Evolutionary conservation across 2,113 vertebrate genomes (phyloP).

Genomic region (Gymnobelideus leadbeateri): DNA sequence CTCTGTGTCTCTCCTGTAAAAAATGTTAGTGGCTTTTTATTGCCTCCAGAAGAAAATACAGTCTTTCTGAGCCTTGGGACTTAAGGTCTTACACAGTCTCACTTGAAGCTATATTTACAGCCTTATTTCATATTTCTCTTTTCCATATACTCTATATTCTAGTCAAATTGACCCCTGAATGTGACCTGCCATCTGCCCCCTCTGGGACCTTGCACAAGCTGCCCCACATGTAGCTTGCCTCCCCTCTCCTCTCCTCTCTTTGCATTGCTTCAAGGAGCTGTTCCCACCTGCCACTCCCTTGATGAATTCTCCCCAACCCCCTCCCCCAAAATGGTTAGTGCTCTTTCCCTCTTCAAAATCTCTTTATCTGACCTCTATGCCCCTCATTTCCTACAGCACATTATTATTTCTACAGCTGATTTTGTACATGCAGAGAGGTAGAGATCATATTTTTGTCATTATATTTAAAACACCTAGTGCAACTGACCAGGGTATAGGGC

Average conservation of each 20-base stretch:
- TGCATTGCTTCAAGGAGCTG: neutral
- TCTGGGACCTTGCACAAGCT: neutral
- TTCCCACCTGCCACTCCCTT: neutral
- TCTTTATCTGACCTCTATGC: neutral
- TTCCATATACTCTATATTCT: neutral
- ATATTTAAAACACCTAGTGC: neutral
- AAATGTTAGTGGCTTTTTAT: neutral
- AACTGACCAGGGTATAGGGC: neutral
- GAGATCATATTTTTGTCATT: neutral
- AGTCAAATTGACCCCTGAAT: neutral
- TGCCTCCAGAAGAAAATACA: neutral
- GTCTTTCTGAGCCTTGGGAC: neutral
- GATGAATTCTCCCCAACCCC: neutral
- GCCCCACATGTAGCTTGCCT: too few species aligned
- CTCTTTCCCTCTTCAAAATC: neutral
- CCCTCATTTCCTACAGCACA: neutral
- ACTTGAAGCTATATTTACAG: neutral
- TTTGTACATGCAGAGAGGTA: neutral
- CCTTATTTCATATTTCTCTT: neutral
- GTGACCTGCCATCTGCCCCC: neutral
- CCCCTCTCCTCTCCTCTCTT: neutral
- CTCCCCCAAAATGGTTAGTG: neutral
- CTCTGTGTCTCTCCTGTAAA: neutral
- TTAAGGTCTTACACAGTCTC: neutral
- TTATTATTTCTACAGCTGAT: neutral